phyloP scores from a whole-genome alignment of 2,113 vertebrate species.

The Hipposideros armiger region DNA sequence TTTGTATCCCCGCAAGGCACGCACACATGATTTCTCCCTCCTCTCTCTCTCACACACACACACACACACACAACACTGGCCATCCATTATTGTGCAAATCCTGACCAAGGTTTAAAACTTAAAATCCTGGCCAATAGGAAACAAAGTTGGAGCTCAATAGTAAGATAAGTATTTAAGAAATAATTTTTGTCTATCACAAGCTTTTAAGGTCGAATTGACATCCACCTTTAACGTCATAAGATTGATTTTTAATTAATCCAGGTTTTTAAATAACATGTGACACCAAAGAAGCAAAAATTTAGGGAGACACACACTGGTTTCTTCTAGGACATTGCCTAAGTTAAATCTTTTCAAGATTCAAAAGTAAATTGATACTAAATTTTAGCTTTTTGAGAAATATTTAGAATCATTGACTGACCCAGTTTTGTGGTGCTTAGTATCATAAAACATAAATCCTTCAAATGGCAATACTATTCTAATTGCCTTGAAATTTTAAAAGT shows the following conservation, averaged over 20 bases:
- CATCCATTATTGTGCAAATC: background rate
- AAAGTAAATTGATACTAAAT: background rate
- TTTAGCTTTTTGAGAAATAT: conserved; percentile 50
- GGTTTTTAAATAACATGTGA: background rate
- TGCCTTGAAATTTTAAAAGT: background rate
- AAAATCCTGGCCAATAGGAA: background rate
- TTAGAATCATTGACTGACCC: background rate
- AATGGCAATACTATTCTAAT: background rate
- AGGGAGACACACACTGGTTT: background rate
- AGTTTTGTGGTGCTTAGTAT: background rate
- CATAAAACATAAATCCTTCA: conserved; percentile 39
- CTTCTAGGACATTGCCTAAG: background rate
- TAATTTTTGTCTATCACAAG: background rate
- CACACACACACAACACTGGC: background rate
- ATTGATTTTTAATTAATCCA: conserved; percentile 31
- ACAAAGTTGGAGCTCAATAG: background rate
- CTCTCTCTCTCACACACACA: background rate
- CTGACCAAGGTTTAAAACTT: background rate
- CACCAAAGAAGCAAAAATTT: conserved; percentile 9
- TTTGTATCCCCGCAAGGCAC: background rate
- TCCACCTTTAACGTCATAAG: background rate
- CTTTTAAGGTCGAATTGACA: background rate
- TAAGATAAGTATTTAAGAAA: background rate
- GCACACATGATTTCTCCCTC: too few species aligned
- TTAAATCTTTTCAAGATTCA: conserved; percentile 22